These are phyloP conservation scores for Myotis lucifugus DNA, from an alignment of 2,113 vertebrate species.

Conservation along the genomic window DNA sequence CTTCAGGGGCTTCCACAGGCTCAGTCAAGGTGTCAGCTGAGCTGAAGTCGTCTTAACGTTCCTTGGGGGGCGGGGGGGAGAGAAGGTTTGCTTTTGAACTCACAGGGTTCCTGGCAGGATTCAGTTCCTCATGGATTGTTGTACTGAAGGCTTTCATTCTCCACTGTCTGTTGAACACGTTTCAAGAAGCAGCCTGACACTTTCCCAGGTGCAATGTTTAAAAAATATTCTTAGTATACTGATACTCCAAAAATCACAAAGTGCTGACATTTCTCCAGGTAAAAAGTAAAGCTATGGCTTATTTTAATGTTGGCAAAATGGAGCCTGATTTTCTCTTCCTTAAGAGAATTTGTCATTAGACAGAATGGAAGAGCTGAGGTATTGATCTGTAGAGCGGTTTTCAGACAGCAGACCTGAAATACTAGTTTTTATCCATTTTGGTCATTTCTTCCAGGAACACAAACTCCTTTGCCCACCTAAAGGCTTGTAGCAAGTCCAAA, in stretches of 20 bases:
- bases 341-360: background rate
- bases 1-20: background rate
- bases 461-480: background rate
- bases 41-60: background rate
- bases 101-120: background rate
- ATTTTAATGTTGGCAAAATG: background rate
- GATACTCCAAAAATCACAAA: background rate
- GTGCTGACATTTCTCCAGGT: background rate
- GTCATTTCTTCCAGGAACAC: background rate
- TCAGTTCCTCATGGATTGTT: background rate
- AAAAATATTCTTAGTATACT: slow-evolving; percentile 14
- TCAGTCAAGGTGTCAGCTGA: background rate
- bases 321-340: background rate
- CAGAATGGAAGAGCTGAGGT: background rate
- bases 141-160: background rate
- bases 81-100: background rate
- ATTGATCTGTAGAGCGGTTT: background rate
- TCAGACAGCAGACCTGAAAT: background rate
- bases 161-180: background rate
- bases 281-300: background rate
- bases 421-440: background rate
- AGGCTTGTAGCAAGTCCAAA: background rate
- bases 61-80: too few relatives aligned
- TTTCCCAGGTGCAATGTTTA: background rate
- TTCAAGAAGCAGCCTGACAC: background rate